Base-by-base conservation (phyloP, 1,140 invertebrate species). In the Drosophila leontia region DNA sequence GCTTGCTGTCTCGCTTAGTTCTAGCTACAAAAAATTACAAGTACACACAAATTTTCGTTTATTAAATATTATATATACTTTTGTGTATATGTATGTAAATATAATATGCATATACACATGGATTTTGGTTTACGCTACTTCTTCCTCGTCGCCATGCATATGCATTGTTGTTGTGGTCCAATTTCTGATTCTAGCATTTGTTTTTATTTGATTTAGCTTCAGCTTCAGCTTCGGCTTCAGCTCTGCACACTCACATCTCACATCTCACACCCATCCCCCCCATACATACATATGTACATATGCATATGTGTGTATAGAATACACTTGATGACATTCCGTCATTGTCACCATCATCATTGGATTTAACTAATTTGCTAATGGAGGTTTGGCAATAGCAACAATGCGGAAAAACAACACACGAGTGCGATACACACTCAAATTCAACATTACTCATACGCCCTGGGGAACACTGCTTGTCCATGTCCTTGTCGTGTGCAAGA, bases 201-300 rank as follows among this genome's bases (percentile, higher is more conserved):
- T 68, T 77, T 76, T 68, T 47, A 77, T 87, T 83, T 82, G 71
- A 70, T 87, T 83, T 75, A 32, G 29, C 71, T 82, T 77, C 63
- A 65, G 41, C 55, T 60, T 35, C 19, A 32, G 29, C 71, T 82
- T 77, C 63, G 60, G 41, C 55, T 60, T 35, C 19, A 37, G 53
- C 53, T 55, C 53, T 41, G 34, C 42, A 37, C 44, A 64, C 51
- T 17, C 65, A n/a, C 65, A 64, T 9, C 51, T 17, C 65, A n/a
- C 65, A 64, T 9, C 37, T 48, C 51, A 47, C 68, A 59, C 56
- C 45, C 34, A 29, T 6, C 26, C 5, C 26, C 26, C 29, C 29
- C 34, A 29, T 47, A 32, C 32, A 26, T 57, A 15, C 17, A 45
- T 17, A 19, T 9, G n/a, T 23, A 23, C 23, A 2, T 17, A 17